Base-by-base conservation (phyloP, 2,113 vertebrate species). In the Merops nubicus region DNA sequence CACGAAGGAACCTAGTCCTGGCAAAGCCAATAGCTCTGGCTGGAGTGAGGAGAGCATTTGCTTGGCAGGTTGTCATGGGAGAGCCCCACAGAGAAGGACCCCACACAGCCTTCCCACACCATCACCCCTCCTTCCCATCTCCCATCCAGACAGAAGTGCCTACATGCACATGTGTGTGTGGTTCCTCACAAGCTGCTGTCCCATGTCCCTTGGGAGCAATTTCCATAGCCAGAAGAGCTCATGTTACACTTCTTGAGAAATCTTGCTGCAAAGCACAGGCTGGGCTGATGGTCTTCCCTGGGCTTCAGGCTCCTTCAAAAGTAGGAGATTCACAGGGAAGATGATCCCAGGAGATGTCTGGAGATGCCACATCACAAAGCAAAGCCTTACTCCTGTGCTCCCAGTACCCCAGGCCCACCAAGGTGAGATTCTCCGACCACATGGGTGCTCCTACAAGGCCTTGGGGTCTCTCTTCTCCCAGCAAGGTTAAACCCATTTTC, bases 141-240 rank as follows among this genome's bases (percentile, higher is more conserved):
- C 48, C 50, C 67, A 29, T 6, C 29, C 56, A 26, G 59, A 0
- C 56, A 78, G 60, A 53, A 54, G 43, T 29, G 40, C 69, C 60
- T 31, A 10, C 0, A 0, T 5, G 25, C 86, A n/a, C n/a, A n/a
- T n/a, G n/a, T n/a, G 2, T 5, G 0, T 7, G n/a, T 18, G 26
- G 40, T 21, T 89, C 57, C 48, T 43, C 79, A 59, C 36, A 47
- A 4, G 18, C 48, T 68, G 51, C 88, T 64, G 15, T 33, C 34
- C 53, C 2, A 0, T 3, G 22, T 29, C 3, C 42, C 50, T 59
- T 54, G 63, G 47, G n/a, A 85, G 47, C 38, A 31, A 77, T 53
- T 51, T 42, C 67, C 22, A 13, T 15, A 40, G 59, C 31, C 2
- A 48, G 45, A 65, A 67, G 21, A 0, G 15, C 45, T 3, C 2